Percentiles rank a stretch among this genome's conserved stretches.
Evolutionary conservation across 2,797 vertebrate species (phyloP).

Genomic region (Scyliorhinus canicula): DNA sequence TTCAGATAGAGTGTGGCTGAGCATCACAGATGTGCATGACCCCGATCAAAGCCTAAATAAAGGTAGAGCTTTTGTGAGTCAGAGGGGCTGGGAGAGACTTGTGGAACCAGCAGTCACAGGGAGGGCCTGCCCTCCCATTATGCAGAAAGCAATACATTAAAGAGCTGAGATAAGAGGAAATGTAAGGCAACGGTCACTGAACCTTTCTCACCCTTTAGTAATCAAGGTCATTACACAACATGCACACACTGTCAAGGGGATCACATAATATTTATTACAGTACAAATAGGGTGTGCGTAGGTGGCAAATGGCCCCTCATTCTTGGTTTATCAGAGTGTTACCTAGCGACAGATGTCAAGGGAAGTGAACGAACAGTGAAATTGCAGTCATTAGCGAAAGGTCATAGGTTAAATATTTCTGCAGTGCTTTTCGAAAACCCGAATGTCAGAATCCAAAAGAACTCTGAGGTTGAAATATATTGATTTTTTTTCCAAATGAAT

Average conservation of each 20-base stretch:
- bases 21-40: conserved; percentile 35
- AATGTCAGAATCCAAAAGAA: conserved; percentile 11
- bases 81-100: background rate
- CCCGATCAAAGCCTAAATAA: conserved; percentile 31
- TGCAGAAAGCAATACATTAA: conserved; percentile 39
- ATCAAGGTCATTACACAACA: conserved; percentile 45
- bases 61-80: conserved; percentile 27
- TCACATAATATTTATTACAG: conserved; percentile 41
- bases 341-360: conserved; percentile 39
- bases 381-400: conserved; percentile 32
- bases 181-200: conserved; percentile 30
- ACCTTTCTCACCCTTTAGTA: conserved; percentile 35
- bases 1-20: conserved; percentile 35
- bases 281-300: background rate
- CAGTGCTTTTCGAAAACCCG: background rate
- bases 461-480: background rate
- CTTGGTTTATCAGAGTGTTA: conserved; percentile 40
- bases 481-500: background rate
- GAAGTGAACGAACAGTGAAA: conserved; percentile 36
- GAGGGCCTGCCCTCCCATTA: conserved; percentile 31
- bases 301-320: conserved; percentile 28
- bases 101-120: conserved; percentile 23
- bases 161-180: conserved; percentile 39
- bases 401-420: conserved; percentile 36
- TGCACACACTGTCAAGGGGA: conserved; percentile 42